Percentiles rank a stretch among this genome's conserved stretches.
These are phyloP conservation scores for Melanotaenia duboulayi DNA, from an alignment of 2,113 vertebrate genomes.

Conservation along the genomic window DNA sequence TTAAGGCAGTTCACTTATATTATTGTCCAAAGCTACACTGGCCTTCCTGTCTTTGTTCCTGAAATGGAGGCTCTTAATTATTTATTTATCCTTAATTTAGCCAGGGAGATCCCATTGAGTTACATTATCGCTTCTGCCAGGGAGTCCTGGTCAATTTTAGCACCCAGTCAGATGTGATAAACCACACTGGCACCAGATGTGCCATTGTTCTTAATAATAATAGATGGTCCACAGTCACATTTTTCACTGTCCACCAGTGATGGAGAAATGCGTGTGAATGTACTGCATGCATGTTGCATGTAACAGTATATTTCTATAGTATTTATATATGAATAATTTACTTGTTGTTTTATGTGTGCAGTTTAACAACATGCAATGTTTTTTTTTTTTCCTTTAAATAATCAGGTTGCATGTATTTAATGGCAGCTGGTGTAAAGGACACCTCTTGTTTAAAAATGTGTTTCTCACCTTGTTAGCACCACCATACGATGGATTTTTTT, in stretches of 20 bases:
- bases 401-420: neutral
- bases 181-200: conserved; percentile 29
- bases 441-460: neutral
- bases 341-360: no score
- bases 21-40: conserved; percentile 46
- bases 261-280: conserved; percentile 6
- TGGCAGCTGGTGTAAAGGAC: no score
- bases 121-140: neutral
- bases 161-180: conserved; percentile 61
- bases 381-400: neutral
- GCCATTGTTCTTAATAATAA: conserved; percentile 31
- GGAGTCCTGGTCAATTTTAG: conserved; percentile 8
- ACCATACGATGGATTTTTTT: neutral
- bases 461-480: neutral
- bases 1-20: conserved; percentile 53
- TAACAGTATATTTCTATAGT: neutral
- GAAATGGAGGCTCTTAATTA: conserved; percentile 48
- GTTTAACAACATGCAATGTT: no score
- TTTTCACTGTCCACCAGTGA: conserved; percentile 13
- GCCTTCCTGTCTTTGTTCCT: conserved; percentile 36
- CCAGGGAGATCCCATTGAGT: conserved; percentile 5
- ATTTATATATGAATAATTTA: neutral
- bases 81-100: conserved; percentile 23
- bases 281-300: neutral
- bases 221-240: neutral